phyloP scores from a whole-genome alignment of 1,140 invertebrate genomes.

The Venturia canescens region DNA sequence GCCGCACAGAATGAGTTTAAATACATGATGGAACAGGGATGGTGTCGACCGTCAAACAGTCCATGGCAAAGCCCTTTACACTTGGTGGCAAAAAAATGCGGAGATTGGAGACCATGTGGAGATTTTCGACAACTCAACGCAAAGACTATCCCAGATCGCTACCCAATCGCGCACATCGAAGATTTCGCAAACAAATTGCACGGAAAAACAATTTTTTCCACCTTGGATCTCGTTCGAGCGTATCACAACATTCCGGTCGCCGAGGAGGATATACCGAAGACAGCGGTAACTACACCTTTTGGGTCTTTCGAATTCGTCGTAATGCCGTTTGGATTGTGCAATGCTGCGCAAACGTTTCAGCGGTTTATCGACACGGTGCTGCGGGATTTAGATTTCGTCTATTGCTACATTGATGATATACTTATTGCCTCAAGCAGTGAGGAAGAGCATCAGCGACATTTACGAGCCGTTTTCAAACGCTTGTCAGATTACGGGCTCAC shows the following conservation, averaged over 20 bases:
- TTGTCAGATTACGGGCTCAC: not conserved
- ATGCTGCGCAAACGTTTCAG: not conserved
- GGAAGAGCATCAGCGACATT: not conserved
- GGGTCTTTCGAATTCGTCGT: not conserved
- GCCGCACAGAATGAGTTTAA: not conserved
- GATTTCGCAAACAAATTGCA: not conserved
- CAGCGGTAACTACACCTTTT: not conserved
- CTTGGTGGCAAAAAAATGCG: not conserved
- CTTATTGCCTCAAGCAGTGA: not conserved
- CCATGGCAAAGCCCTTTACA: too few relatives aligned
- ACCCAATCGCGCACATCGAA: not conserved
- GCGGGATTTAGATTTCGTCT: not conserved
- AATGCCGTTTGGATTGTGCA: not conserved
- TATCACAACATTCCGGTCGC: not conserved
- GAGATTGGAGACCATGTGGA: not conserved
- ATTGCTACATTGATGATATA: not conserved
- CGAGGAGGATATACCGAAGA: not conserved
- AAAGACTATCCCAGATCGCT: not conserved
- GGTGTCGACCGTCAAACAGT: too few relatives aligned
- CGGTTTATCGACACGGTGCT: not conserved
- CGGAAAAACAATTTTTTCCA: not conserved
- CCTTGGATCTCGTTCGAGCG: not conserved
- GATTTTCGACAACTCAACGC: not conserved
- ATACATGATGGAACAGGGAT: too few relatives aligned
- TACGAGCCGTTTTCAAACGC: not conserved